Conservation (phyloP, 2,888 invertebrate species). For the Panzeria rudis region DNA sequence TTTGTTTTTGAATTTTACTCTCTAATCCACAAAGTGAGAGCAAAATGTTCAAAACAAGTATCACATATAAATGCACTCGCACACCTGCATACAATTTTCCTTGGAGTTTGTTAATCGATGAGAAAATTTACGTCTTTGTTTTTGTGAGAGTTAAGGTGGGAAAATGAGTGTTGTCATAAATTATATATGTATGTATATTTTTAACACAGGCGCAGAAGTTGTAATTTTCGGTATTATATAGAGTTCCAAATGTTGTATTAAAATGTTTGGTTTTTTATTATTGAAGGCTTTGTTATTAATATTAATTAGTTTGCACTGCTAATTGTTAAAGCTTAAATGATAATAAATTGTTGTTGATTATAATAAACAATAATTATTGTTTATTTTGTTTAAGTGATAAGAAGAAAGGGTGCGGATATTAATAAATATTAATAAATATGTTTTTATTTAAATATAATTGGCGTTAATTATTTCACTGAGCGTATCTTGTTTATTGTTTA, state of each 20-base stretch:
- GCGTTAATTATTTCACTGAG: conserved; percentile 21
- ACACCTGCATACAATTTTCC: conserved; percentile 14
- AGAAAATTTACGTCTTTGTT: conserved; percentile 1
- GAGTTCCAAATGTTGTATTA: neutral
- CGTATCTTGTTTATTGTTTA: conserved; percentile 3
- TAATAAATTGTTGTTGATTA: conserved; percentile 42
- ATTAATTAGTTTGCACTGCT: conserved; percentile 56
- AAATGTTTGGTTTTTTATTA: conserved; percentile 11
- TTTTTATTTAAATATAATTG: conserved; percentile 37
- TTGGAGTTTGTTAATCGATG: neutral
- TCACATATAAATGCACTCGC: neutral
- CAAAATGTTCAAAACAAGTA: conserved; percentile 62
- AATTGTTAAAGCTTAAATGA: conserved; percentile 57
- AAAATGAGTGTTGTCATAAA: neutral
- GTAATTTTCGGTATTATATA: neutral
- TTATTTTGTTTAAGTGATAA: conserved; percentile 7
- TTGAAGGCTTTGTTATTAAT: conserved; percentile 33
- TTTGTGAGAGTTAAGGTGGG: conserved; percentile 4
- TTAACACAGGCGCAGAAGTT: conserved; percentile 31
- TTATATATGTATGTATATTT: neutral
- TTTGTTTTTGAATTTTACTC: conserved; percentile 66
- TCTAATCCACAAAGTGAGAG: conserved; percentile 73
- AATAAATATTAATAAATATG: neutral
- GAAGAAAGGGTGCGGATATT: neutral
- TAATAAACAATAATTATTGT: too few relatives aligned